Evolutionary conservation across 2,797 vertebrate genomes (phyloP).

Genomic region (Streptopelia turtur): DNA sequence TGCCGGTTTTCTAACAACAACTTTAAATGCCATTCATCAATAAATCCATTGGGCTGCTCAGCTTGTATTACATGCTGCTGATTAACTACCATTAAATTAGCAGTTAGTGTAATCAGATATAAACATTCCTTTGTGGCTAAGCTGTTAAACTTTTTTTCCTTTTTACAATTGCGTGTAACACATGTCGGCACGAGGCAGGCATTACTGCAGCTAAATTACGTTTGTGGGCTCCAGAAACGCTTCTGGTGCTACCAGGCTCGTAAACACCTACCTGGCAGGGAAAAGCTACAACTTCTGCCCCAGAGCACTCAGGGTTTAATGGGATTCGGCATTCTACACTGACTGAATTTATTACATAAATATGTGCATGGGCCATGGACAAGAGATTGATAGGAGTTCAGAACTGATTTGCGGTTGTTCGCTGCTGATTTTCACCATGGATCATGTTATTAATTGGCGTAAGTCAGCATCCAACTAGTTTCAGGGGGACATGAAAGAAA

Average conservation of each 20-base stretch:
- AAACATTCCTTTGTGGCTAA: slow-evolving; percentile 77
- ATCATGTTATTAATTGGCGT: neutral
- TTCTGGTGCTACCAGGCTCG: slow-evolving; percentile 72
- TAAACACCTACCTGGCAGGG: slow-evolving; percentile 75
- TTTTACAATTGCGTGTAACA: slow-evolving; percentile 68
- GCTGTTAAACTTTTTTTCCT: slow-evolving; percentile 67
- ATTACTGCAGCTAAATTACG: slow-evolving; percentile 72
- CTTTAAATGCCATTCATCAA: slow-evolving; percentile 63
- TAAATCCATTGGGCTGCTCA: slow-evolving; percentile 57
- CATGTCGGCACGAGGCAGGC: slow-evolving; percentile 65
- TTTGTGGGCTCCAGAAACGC: slow-evolving; percentile 75
- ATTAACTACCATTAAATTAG: slow-evolving; percentile 77
- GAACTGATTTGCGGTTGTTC: neutral
- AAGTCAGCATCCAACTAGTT: neutral
- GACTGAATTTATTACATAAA: slow-evolving; percentile 35
- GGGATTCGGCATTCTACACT: neutral
- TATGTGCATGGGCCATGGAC: neutral
- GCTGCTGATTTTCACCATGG: neutral
- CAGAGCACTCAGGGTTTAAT: slow-evolving; percentile 33
- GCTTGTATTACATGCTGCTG: slow-evolving; percentile 68
- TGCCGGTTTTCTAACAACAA: slow-evolving; percentile 20
- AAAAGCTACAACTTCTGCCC: slow-evolving; percentile 50
- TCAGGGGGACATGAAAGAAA: neutral
- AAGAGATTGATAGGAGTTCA: neutral
- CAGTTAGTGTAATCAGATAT: slow-evolving; percentile 76